Evolutionary conservation across 2,113 vertebrate genomes (phyloP).

Genomic region (Emberiza fucata): DNA sequence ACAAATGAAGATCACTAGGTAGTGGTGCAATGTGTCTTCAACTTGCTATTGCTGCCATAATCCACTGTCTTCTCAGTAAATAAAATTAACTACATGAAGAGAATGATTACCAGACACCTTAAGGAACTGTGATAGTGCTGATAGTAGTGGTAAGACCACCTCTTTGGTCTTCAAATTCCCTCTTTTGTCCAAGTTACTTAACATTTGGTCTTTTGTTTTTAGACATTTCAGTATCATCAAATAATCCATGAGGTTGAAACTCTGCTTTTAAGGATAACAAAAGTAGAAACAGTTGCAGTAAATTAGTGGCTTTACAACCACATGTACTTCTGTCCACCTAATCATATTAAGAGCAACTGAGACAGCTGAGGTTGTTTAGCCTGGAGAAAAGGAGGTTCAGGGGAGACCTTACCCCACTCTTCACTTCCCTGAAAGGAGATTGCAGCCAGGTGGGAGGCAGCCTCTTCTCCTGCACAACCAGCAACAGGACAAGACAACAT

Average conservation of each 20-base stretch:
- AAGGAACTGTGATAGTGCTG: neutral
- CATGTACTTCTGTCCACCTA: rapidly evolving
- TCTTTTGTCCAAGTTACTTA: neutral
- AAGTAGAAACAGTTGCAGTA: neutral
- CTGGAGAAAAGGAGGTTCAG: neutral
- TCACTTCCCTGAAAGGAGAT: neutral
- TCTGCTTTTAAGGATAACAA: neutral
- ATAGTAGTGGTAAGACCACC: neutral
- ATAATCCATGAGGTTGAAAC: neutral
- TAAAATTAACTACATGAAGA: neutral
- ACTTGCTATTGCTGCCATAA: neutral
- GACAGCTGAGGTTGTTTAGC: neutral
- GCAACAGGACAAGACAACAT: neutral
- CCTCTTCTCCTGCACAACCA: neutral
- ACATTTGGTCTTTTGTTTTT: neutral
- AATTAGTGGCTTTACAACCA: neutral
- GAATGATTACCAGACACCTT: neutral
- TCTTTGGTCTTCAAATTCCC: neutral
- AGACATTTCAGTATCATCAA: neutral
- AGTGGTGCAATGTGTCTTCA: neutral
- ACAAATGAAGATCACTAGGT: neutral
- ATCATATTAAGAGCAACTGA: neutral
- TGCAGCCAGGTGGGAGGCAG: neutral
- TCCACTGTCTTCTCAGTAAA: neutral
- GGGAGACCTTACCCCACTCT: neutral